Base-by-base conservation (phyloP, 1,140 invertebrate species). In the Thalassaphorura encarpata region DNA sequence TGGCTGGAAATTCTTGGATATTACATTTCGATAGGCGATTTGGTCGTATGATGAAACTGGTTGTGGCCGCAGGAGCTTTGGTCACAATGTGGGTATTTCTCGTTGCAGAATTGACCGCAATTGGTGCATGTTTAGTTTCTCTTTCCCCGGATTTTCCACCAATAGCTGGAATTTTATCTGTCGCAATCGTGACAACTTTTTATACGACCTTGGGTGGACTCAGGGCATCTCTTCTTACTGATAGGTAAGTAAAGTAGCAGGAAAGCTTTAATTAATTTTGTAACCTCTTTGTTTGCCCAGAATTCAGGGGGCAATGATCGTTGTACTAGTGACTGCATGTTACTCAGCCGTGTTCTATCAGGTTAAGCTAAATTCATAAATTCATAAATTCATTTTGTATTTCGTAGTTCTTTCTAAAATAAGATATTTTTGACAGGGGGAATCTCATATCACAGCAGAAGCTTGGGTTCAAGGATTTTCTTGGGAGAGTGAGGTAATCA, bases 161-260 rank as follows among this genome's bases (percentile, higher is more conserved):
- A 21, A 83, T 83, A 27, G 81, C 69, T 24, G 27, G 82, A 59
- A 87, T 73, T 36, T 36, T 36, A 11, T n/a, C 33, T 36, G n/a
- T 36, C n/a, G 33, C 33, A n/a, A 36, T n/a, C 33, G 33, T 36
- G 33, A 36, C 33, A n/a, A 36, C 33, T 11, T n/a, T 36, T 36
- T 36, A 36, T 36, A 11, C 33, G 33, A n/a, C 33, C 11, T n/a
- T 36, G 11, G 33, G 33, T n/a, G 33, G 33, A n/a, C 33, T 36
- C n/a, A 11, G 33, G 33, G 33, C 33, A n/a, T 36, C 33, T 36
- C n/a, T 36, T 11, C 33, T 36, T 36, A 36, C 33, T 36, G 33
- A 36, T n/a, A 36, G n/a, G 33, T 36, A 36, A 36, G n/a, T 36
- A n/a, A n/a, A 36, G n/a, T n/a, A 11, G 33, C 33, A 36, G 11